Conservation (phyloP, 2,888 invertebrate genomes). For the Harpalus rubripes region DNA sequence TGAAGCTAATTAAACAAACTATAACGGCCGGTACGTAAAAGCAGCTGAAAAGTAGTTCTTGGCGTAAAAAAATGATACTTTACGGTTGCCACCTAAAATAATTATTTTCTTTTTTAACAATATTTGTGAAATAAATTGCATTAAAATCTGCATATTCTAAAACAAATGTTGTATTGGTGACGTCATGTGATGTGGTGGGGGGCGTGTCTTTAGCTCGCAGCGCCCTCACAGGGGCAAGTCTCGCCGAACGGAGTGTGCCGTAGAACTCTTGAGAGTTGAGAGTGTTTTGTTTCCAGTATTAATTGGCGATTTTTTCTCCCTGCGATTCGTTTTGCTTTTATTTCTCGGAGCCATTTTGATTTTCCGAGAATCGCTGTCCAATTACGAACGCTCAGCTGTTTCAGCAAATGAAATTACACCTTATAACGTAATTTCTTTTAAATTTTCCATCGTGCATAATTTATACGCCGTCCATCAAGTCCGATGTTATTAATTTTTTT, state of each 20-base stretch:
- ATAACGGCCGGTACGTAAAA: too few species aligned
- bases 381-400: slow-evolving; percentile 75
- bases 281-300: slow-evolving; percentile 76
- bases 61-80: too few species aligned
- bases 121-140: too few species aligned
- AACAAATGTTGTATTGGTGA: background rate
- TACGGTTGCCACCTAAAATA: too few species aligned
- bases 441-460: slow-evolving; percentile 73
- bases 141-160: too few species aligned
- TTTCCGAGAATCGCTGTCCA: slow-evolving; percentile 76
- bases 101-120: too few species aligned
- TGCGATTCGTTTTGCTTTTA: slow-evolving; percentile 73
- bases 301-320: slow-evolving; percentile 75
- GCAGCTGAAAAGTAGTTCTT: too few species aligned
- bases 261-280: slow-evolving; percentile 62
- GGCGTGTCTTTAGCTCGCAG: slow-evolving; percentile 46
- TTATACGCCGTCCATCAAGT: slow-evolving; percentile 69
- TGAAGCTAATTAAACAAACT: too few species aligned
- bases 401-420: slow-evolving; percentile 75
- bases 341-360: slow-evolving; percentile 76
- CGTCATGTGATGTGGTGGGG: background rate
- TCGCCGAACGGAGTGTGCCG: slow-evolving; percentile 68
- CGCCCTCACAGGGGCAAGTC: slow-evolving; percentile 70
- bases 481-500: slow-evolving; percentile 69
- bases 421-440: slow-evolving; percentile 74